Evolutionary conservation across 2,888 invertebrate genomes (phyloP).

Genomic region (Tholera decimalis): DNA sequence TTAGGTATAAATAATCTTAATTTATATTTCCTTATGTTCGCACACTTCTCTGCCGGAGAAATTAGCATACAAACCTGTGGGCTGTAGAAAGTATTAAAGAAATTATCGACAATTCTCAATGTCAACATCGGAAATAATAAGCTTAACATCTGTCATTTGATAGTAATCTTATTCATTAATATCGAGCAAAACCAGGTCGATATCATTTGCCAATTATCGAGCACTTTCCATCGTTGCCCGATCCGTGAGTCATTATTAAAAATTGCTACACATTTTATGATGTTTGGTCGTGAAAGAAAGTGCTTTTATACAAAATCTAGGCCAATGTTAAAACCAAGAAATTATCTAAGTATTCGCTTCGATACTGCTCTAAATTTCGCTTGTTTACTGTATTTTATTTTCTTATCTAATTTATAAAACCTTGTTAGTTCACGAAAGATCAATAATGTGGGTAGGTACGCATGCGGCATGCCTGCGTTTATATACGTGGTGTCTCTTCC

Average conservation of each 20-base stretch:
- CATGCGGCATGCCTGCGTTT: conserved; percentile 1
- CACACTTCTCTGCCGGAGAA: background rate
- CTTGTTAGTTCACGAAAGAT: conserved; percentile 20
- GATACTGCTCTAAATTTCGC: conserved; percentile 6
- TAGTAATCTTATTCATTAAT: conserved; percentile 56
- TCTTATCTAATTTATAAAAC: conserved; percentile 38
- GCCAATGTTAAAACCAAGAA: conserved; percentile 60
- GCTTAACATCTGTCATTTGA: conserved; percentile 46
- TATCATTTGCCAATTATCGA: conserved; percentile 79
- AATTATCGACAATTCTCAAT: conserved; percentile 54
- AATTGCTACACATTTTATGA: conserved; percentile 76
- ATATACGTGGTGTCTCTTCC: conserved; percentile 6
- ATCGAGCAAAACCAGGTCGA: conserved; percentile 71
- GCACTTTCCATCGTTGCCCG: conserved; percentile 76
- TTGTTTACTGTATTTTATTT: conserved; percentile 11
- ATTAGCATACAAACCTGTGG: conserved; percentile 9
- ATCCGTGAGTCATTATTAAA: conserved; percentile 78
- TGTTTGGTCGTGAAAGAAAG: conserved; percentile 74
- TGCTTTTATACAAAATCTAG: conserved; percentile 67
- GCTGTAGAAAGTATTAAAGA: conserved; percentile 53
- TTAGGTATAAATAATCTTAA: background rate
- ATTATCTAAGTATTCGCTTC: conserved; percentile 31
- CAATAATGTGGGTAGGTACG: conserved; percentile 4
- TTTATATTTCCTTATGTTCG: conserved; percentile 1
- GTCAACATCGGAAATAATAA: conserved; percentile 45